Conservation (phyloP, 2,888 invertebrate genomes). For the Hanleya hanleyi region DNA sequence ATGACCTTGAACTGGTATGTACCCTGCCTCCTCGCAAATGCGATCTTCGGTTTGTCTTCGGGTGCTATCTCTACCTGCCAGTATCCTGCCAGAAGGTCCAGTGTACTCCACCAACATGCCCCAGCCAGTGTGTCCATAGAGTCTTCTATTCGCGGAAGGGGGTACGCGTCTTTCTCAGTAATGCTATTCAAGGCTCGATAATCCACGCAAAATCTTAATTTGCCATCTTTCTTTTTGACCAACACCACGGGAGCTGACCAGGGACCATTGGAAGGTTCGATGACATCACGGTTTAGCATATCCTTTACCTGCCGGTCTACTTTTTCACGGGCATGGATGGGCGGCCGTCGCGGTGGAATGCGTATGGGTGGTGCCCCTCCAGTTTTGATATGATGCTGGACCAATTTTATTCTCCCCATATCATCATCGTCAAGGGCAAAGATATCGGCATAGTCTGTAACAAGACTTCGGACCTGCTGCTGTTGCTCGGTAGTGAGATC, state of each 20-base stretch:
- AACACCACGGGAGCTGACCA: conserved; percentile 25
- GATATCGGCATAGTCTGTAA: not conserved
- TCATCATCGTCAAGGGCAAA: not conserved
- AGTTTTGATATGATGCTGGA: not conserved
- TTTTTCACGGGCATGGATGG: not conserved
- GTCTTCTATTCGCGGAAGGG: no score
- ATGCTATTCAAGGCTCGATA: conserved; percentile 33
- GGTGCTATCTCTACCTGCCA: conserved; percentile 42
- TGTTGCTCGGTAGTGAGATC: no score
- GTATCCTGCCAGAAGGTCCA: conserved; percentile 44
- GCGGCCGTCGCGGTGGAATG: not conserved
- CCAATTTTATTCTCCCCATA: not conserved
- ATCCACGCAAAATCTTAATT: conserved; percentile 29
- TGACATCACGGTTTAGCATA: conserved; percentile 25
- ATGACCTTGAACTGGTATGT: no score
- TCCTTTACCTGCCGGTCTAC: not conserved
- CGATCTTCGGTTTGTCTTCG: conserved; percentile 35
- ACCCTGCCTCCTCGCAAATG: no score
- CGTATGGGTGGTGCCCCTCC: not conserved
- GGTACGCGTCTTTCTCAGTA: conserved; percentile 35
- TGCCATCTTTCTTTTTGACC: conserved; percentile 28
- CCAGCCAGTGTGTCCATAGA: no score
- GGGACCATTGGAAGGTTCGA: conserved; percentile 23
- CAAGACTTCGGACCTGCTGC: no score
- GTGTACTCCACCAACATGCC: conserved; percentile 32